phyloP scores from a whole-genome alignment of 2,888 invertebrate genomes.

The Lapara coniferarum region DNA sequence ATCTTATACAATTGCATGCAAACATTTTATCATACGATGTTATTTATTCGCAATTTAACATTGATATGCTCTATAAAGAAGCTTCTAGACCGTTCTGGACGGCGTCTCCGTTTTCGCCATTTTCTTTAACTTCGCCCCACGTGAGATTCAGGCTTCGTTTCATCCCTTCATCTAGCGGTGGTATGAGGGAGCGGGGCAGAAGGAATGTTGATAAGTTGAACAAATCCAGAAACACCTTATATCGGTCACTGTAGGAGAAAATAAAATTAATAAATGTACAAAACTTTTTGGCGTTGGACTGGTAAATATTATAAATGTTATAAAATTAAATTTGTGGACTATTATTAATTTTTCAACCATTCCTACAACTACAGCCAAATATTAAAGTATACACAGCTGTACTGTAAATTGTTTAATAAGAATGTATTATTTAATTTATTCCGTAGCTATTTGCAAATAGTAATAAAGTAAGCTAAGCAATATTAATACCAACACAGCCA shows the following conservation, averaged over 20 bases:
- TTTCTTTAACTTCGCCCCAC: slow-evolving; percentile 73
- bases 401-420: no score
- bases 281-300: no score
- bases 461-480: no score
- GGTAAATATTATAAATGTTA: no score
- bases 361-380: no score
- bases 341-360: no score
- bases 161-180: slow-evolving; percentile 93
- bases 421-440: no score
- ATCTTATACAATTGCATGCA: slow-evolving; percentile 4
- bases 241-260: slow-evolving; percentile 91
- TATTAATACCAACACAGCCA: no score
- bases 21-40: background rate
- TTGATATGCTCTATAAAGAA: slow-evolving; percentile 46
- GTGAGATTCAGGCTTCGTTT: slow-evolving; percentile 87
- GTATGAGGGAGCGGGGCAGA: slow-evolving; percentile 95
- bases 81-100: slow-evolving; percentile 44
- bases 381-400: no score
- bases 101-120: slow-evolving; percentile 37
- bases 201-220: slow-evolving; percentile 99
- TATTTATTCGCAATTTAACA: background rate
- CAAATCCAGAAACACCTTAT: slow-evolving; percentile 98
- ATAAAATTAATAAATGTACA: background rate
- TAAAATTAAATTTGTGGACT: no score
- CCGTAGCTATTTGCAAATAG: no score